phyloP scores from a whole-genome alignment of 2,797 vertebrate genomes.

The Bryconaethiops microstoma region DNA sequence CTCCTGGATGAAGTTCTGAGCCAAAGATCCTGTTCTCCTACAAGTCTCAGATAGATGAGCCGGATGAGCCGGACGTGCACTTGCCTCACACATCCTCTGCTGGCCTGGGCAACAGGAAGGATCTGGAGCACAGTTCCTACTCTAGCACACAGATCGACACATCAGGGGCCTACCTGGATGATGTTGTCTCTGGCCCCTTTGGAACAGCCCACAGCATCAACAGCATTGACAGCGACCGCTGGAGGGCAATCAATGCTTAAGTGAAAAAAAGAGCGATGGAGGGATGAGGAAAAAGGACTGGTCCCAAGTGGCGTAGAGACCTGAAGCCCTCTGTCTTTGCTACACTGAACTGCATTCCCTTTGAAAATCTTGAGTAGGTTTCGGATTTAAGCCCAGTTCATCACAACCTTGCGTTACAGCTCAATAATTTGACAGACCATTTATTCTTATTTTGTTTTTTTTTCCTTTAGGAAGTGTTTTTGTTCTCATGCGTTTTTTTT shows the following conservation, averaged over 20 bases:
- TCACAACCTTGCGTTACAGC: conserved; percentile 15
- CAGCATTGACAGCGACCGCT: conserved; percentile 92
- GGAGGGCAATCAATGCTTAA: conserved; percentile 90
- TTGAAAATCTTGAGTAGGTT: conserved; percentile 15
- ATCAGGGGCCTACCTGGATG: conserved; percentile 87
- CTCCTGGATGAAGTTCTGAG: conserved; percentile 82
- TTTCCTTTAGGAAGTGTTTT: background rate
- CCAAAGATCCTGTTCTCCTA: conserved; percentile 99
- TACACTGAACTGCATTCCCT: conserved; percentile 34
- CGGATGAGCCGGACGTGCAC: conserved; percentile 91
- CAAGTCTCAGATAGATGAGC: conserved; percentile 96
- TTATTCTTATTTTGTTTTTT: background rate
- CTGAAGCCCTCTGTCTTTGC: background rate
- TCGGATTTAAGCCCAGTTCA: conserved; percentile 26
- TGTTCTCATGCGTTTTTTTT: conserved; percentile 13
- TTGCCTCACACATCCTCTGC: conserved; percentile 87
- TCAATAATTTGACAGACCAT: background rate
- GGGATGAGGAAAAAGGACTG: conserved; percentile 41
- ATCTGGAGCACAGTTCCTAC: conserved; percentile 85
- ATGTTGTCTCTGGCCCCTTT: conserved; percentile 89
- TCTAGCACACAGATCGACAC: conserved; percentile 95
- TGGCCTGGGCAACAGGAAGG: conserved; percentile 83
- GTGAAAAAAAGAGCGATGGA: conserved; percentile 29
- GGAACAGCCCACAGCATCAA: conserved; percentile 85
- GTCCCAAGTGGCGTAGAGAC: conserved; percentile 33